Evolutionary conservation across 2,888 invertebrate species (phyloP), one percentile per base, ranked within the genome.

Genomic region (Eledone cirrhosa): DNA sequence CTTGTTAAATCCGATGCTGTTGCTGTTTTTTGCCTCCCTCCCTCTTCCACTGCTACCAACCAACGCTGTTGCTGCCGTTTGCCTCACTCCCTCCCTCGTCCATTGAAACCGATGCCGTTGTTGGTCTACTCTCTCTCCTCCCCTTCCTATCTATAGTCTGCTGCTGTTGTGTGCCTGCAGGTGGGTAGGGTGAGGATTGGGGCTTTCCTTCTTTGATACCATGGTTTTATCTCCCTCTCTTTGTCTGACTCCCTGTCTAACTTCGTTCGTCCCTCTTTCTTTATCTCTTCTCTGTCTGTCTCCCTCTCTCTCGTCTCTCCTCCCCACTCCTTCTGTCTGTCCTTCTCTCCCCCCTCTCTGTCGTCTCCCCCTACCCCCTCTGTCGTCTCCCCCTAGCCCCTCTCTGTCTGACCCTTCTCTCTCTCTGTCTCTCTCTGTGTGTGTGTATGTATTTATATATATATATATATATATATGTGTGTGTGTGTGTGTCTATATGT

Each of bases 401-500:
- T 27, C 19, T 47, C 29, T 16, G 13, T 59, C 31, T 48, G 3
- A 19, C 47, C 33, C 67, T 65, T n/a, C n/a, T 48, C 13, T 76
- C 65, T 41, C 41, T 47, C 3, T 78, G 13, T 31, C 0, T 31
- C 0, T 7, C 5, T 47, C 7, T 14, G 24, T 33, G 33, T 31
- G 67, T 67, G 33, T 31, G 33, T 22, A 65, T 47, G 33, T 67
- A 13, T 33, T 22, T n/a, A 27, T 33, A 24, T 22, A 31, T 78
- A n/a, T 31, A 2, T 31, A 47, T 63, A n/a, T 33, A 65, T 19
- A n/a, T 67, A 31, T 67, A 47, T 41, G 33, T 78, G 78, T 65
- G 14, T 65, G 1, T 65, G 78, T 65, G 67, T n/a, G n/a, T n/a
- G n/a, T n/a, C n/a, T n/a, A n/a, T n/a, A n/a, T n/a, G n/a, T n/a